Percentiles rank a stretch among this genome's conserved stretches.
Conservation (phyloP, 2,113 vertebrate species). For the Brachionichthys hirsutus region DNA sequence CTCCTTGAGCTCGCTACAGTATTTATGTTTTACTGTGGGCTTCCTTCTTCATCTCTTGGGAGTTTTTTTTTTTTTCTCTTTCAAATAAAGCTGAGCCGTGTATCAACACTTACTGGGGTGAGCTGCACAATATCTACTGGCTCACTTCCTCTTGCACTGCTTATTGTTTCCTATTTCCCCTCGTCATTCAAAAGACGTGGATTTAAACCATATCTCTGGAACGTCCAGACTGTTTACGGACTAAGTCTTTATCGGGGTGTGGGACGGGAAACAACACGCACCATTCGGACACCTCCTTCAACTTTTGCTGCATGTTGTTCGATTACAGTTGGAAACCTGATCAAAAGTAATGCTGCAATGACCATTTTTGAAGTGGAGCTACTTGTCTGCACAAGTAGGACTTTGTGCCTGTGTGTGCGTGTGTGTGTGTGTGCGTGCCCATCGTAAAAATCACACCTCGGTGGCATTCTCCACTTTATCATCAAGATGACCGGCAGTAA, state of each 20-base stretch:
- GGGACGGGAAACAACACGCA: conserved; percentile 2
- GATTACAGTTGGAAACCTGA: background rate
- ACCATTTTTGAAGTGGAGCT: background rate
- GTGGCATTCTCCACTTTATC: conserved; percentile 59
- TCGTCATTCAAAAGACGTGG: conserved; percentile 45
- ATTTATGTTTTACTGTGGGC: too few relatives aligned
- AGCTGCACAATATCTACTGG: conserved; percentile 20
- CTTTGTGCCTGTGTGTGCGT: conserved; percentile 15
- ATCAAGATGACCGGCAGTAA: conserved; percentile 55
- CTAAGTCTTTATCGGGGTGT: conserved; percentile 14
- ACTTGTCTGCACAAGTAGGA: conserved; percentile 17
- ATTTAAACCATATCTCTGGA: conserved; percentile 30
- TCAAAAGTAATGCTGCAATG: too few relatives aligned
- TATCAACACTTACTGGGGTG: conserved; percentile 32
- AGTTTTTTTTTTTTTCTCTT: conserved; percentile 7
- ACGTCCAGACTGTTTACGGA: conserved; percentile 19
- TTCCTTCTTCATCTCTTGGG: conserved; percentile 20
- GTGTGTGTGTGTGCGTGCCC: conserved; percentile 15
- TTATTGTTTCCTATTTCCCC: conserved; percentile 63
- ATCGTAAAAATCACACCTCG: conserved; percentile 47
- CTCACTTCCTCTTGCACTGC: conserved; percentile 48
- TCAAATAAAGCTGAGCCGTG: conserved; percentile 37
- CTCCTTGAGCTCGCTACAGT: too few relatives aligned
- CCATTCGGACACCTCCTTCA: background rate
- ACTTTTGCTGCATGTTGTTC: background rate